A percentile compares a stretch with the other conserved stretches of the same genome.
Conservation (phyloP, 2,888 invertebrate genomes). For the Diploptera punctata region DNA sequence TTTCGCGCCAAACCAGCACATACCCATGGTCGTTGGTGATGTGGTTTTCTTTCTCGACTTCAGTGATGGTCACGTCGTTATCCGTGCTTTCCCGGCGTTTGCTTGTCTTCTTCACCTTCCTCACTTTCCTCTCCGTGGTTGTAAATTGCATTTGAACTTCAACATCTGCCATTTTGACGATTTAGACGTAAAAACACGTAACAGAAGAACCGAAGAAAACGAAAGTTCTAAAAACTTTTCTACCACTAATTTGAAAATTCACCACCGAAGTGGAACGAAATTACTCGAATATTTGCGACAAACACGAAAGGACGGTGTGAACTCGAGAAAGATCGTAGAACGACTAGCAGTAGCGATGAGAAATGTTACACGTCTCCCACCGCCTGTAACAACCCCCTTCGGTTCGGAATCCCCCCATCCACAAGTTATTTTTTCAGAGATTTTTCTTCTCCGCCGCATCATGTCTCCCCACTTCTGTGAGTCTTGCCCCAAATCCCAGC, state of each 20-base stretch:
- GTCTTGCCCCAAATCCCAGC: constrained; percentile 8
- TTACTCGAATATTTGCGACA: not conserved
- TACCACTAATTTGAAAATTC: not conserved
- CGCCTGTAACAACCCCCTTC: not conserved
- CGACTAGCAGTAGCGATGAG: not conserved
- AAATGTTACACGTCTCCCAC: not conserved
- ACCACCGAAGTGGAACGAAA: constrained; percentile 9
- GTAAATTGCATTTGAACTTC: constrained; percentile 87
- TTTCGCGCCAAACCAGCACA: constrained; percentile 68
- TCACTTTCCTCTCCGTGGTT: constrained; percentile 83
- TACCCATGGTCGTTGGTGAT: constrained; percentile 79
- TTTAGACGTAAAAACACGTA: not conserved
- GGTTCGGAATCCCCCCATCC: not conserved
- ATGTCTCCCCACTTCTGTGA: not conserved
- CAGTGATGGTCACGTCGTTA: constrained; percentile 84
- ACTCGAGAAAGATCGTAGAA: not conserved
- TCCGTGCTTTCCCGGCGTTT: constrained; percentile 76
- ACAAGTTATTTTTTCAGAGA: not conserved
- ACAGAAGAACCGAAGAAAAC: not conserved
- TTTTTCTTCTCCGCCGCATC: constrained; percentile 9
- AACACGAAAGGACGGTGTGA: not conserved
- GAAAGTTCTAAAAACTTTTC: not conserved
- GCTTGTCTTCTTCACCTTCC: constrained; percentile 86
- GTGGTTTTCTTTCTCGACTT: constrained; percentile 71
- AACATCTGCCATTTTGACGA: constrained; percentile 80